Evolutionary conservation across 1,140 invertebrate genomes (phyloP), one percentile per base, ranked within the genome.

Genomic region (Diorhabda sublineata): DNA sequence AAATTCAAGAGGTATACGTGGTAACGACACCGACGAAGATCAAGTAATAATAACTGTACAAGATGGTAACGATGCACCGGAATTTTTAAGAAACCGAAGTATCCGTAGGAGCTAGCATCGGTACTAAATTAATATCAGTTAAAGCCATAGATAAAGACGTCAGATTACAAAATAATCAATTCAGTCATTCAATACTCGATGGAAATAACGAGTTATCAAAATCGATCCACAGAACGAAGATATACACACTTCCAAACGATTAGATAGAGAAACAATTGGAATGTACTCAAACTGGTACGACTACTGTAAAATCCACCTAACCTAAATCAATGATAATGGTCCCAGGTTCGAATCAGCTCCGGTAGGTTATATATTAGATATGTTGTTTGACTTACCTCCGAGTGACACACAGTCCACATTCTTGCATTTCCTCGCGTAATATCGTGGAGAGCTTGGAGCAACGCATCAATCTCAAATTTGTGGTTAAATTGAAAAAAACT

Each of bases 11-110:
- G 92, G 94, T 43, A 96, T 98, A 69, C 85, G 90, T 57, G 95
- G 95, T 5, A 97, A 98, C 81, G 96, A 98, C 77, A 97, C 95
- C 0, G 96, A 98, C 80, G 94, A 95, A 80, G 95, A 95, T 3
- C 93, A 95, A 82, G 92, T 98, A 0, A 93, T 94, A 43, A 92
- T 98, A 67, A 92, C 91, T 2, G 93, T 98, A 65, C 93, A 97
- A 84, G 96, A 98, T 81, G 95, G 95, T 3, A 98, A 98, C 78
- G 95, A 98, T 84, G 94, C 96, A 3, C 96, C 96, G 0, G 92
- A 96, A 80, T 98, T 98, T 79, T 79, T 91, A 6, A 78, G 87
- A 91, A 70, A 87, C 89, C 0, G 85, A 83, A 45, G 85, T 97
- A 4, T 91, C 90, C 11, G 96, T 98, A 83, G 90, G 89, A 44